phyloP scores from a whole-genome alignment of 2,113 vertebrate species.

The Corvus cornix region DNA sequence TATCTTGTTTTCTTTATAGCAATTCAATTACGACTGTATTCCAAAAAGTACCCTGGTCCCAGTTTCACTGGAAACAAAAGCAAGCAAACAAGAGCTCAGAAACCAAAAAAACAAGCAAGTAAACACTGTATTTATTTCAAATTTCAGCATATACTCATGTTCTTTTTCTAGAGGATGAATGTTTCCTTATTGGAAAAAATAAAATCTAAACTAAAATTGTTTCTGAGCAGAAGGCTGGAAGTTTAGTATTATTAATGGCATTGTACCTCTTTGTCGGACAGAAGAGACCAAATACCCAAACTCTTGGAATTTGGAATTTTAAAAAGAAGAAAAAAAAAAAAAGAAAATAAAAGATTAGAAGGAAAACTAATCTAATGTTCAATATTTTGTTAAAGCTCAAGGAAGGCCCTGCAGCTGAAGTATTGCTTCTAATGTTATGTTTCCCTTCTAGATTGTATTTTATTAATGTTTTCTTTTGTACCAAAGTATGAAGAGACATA shows the following conservation, averaged over 20 bases:
- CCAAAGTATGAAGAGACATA: not conserved
- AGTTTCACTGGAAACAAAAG: not conserved
- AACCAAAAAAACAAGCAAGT: not conserved
- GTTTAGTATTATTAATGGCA: not conserved
- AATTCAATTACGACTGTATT: not conserved
- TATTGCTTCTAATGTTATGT: not conserved
- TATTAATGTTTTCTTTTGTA: conserved; percentile 4
- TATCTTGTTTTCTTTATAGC: not conserved
- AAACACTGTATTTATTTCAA: not conserved
- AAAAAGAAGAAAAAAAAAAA: not conserved
- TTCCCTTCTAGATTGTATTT: not conserved
- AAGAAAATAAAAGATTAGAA: not conserved
- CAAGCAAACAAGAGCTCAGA: not conserved
- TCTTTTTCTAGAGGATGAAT: not conserved
- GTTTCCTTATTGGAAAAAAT: not conserved
- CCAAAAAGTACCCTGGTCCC: not conserved
- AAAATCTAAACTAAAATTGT: not conserved
- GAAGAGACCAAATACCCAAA: not conserved
- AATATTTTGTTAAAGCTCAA: not conserved
- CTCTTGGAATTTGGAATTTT: not conserved
- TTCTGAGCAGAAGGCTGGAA: not conserved
- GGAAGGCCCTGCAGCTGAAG: not conserved
- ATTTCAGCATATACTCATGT: not conserved
- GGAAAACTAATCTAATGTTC: not conserved
- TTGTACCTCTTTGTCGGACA: not conserved